These are phyloP conservation scores for Trachymyrmex septentrionalis DNA, from an alignment of 1,140 invertebrate genomes.

Conservation along the genomic window DNA sequence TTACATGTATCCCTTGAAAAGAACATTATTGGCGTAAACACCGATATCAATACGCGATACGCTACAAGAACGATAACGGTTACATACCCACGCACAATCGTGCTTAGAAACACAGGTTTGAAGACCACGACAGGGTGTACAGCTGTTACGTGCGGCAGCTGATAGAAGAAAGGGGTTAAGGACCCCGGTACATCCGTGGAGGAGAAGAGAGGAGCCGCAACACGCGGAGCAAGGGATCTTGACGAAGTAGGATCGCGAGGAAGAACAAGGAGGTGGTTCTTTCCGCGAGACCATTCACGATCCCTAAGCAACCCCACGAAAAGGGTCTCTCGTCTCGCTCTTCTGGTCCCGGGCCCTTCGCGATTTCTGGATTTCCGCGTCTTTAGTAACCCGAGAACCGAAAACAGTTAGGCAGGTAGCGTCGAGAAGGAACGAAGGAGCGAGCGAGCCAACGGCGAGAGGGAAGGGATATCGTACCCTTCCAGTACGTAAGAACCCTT, in stretches of 20 bases:
- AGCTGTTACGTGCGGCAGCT: conserved; percentile 85
- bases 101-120: conserved; percentile 69
- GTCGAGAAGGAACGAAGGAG: conserved; percentile 21
- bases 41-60: conserved; percentile 22
- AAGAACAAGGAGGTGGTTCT: conserved; percentile 48
- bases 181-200: conserved; percentile 74
- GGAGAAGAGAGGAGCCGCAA: conserved; percentile 69
- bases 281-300: conserved; percentile 61
- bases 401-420: conserved; percentile 84
- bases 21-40: conserved; percentile 9
- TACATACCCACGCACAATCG: conserved; percentile 24
- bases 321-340: conserved; percentile 43
- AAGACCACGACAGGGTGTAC: conserved; percentile 74
- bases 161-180: conserved; percentile 86
- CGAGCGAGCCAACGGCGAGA: conserved; percentile 8
- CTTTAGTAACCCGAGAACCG: conserved; percentile 86
- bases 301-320: conserved; percentile 37
- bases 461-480: conserved; percentile 73
- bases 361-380: conserved; percentile 86
- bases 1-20: neutral
- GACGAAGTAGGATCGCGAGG: conserved; percentile 58
- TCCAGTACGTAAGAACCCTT: conserved; percentile 78
- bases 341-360: conserved; percentile 78
- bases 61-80: conserved; percentile 44
- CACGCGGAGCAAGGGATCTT: conserved; percentile 73